A percentile compares a stretch with the other conserved stretches of the same genome.
These are phyloP conservation scores for Platycheirus rosarum DNA, from an alignment of 2,888 invertebrate genomes.

Conservation along the genomic window DNA sequence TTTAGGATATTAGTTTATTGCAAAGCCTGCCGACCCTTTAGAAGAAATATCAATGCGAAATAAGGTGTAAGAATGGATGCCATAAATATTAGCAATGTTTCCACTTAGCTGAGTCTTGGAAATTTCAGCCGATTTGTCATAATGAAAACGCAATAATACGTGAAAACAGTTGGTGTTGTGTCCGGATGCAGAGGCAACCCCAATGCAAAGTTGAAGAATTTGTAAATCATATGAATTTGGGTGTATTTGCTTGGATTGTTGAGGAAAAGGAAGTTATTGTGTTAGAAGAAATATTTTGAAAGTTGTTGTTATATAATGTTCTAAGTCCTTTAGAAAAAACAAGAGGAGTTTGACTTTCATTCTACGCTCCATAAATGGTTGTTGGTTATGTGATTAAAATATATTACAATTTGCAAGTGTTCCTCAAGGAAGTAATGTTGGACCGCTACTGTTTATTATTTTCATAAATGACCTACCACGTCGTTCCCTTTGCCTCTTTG, in stretches of 20 bases:
- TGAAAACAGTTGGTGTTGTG: constrained; percentile 19
- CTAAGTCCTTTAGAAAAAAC: too few relatives aligned
- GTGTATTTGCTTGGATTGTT: not conserved
- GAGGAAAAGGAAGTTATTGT: not conserved
- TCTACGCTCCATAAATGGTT: too few relatives aligned
- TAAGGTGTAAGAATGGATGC: constrained; percentile 74
- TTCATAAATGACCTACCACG: too few relatives aligned
- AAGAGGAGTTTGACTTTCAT: too few relatives aligned
- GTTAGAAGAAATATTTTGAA: not conserved
- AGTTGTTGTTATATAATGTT: constrained; percentile 24
- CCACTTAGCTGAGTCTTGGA: constrained; percentile 68
- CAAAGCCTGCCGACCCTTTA: constrained; percentile 40
- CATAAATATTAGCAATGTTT: constrained; percentile 75
- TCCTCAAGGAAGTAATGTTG: too few relatives aligned
- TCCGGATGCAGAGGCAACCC: not conserved
- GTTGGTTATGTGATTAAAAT: too few relatives aligned
- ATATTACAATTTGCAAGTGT: too few relatives aligned
- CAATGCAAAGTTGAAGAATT: not conserved
- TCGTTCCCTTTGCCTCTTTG: too few relatives aligned
- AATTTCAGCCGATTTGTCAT: constrained; percentile 73
- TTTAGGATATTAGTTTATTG: constrained; percentile 42
- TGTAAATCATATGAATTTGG: constrained; percentile 14
- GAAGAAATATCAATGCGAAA: constrained; percentile 49
- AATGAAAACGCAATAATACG: constrained; percentile 74
- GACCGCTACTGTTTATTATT: too few relatives aligned